These are phyloP conservation scores for Branchipolynoe longqiensis DNA, from an alignment of 2,888 invertebrate species.

Conservation along the genomic window DNA sequence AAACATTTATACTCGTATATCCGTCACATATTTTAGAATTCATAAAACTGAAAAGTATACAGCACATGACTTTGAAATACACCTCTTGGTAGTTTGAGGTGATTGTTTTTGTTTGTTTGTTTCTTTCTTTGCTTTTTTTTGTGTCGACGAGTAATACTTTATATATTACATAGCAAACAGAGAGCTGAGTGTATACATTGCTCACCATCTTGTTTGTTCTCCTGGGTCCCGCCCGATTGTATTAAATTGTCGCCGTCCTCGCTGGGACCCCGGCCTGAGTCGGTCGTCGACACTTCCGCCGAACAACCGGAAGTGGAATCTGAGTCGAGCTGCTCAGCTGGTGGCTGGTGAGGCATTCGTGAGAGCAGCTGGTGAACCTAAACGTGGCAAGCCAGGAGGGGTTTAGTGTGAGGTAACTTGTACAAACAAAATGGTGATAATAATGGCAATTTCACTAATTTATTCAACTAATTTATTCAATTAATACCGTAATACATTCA, in stretches of 20 bases:
- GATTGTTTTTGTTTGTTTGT: too few species aligned
- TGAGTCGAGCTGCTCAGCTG: conserved; percentile 46
- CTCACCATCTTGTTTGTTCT: conserved; percentile 9
- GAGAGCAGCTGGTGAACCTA: conserved; percentile 14
- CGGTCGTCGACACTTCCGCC: conserved; percentile 64
- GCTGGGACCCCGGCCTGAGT: conserved; percentile 60
- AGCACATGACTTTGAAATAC: background rate
- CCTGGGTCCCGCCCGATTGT: background rate
- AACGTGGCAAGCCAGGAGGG: background rate
- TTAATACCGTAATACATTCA: too few species aligned
- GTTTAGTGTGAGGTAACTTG: too few species aligned
- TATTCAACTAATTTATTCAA: too few species aligned
- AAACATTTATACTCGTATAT: background rate
- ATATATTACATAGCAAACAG: background rate
- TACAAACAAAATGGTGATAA: too few species aligned
- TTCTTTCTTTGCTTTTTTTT: too few species aligned
- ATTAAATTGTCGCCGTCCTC: conserved; percentile 54
- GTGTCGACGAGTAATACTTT: too few species aligned
- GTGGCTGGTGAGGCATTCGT: background rate
- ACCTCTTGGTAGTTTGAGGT: background rate
- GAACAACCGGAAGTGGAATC: conserved; percentile 65
- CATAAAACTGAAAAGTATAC: background rate
- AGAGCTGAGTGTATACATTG: background rate
- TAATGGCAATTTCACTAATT: too few species aligned
- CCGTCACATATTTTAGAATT: background rate